Conservation (phyloP, 35 echinoderm and acorn worm species). For the Chiridota heheva region DNA sequence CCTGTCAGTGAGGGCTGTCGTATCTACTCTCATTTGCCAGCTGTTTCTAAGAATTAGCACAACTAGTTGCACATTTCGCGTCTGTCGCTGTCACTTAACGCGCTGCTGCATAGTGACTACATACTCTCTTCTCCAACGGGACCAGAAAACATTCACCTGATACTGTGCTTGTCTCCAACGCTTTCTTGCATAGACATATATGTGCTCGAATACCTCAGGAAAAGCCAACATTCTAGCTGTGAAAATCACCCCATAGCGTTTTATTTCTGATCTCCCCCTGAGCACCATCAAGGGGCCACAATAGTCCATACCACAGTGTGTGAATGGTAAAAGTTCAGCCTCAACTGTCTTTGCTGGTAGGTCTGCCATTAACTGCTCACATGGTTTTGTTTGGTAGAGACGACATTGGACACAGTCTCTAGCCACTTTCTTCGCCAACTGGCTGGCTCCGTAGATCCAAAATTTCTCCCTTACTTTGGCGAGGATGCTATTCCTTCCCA, state of each 20-base stretch:
- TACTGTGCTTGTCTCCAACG: too few relatives aligned
- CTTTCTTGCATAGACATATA: too few relatives aligned
- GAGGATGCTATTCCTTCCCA: conserved; percentile 17
- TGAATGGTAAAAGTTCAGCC: conserved; percentile 47
- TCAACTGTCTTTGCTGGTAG: conserved; percentile 31
- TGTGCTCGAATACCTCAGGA: too few relatives aligned
- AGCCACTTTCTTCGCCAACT: neutral
- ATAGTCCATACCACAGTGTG: conserved; percentile 50
- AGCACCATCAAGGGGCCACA: conserved; percentile 56
- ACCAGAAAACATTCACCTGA: too few relatives aligned
- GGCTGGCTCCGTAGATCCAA: conserved; percentile 15
- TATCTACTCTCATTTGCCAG: too few relatives aligned
- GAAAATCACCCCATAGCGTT: conserved; percentile 70
- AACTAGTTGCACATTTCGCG: too few relatives aligned
- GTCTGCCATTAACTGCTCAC: conserved; percentile 47
- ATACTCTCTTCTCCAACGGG: too few relatives aligned
- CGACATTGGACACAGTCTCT: conserved; percentile 3
- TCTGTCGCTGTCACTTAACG: too few relatives aligned
- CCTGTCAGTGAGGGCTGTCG: too few relatives aligned
- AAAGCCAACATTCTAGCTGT: too few relatives aligned
- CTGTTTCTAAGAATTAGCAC: too few relatives aligned
- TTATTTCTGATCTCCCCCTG: conserved; percentile 40
- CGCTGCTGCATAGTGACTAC: too few relatives aligned
- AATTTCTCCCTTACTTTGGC: conserved; percentile 25
- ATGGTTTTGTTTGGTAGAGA: conserved; percentile 21